Conservation (phyloP, 2,888 invertebrate species). For the Hirudinaria manillensis region DNA sequence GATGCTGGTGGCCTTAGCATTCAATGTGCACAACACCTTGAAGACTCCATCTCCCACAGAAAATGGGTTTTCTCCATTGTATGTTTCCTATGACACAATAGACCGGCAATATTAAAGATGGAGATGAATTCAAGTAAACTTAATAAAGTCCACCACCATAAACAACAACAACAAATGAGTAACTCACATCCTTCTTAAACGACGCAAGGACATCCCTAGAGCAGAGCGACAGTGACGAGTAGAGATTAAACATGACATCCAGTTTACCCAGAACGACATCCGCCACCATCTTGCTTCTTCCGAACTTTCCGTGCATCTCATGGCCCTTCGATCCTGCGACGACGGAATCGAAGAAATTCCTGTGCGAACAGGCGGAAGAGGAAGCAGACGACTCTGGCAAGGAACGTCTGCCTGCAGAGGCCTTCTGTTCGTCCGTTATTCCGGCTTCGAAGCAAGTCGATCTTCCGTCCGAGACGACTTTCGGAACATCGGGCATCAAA, state of each 20-base stretch:
- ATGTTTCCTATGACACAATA: slow-evolving; percentile 38
- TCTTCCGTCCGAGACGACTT: not conserved
- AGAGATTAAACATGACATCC: slow-evolving; percentile 74
- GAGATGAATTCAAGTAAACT: too few relatives aligned
- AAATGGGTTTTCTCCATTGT: slow-evolving; percentile 58
- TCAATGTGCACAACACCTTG: slow-evolving; percentile 71
- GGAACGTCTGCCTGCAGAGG: not conserved
- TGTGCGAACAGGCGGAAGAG: not conserved
- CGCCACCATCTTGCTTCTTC: slow-evolving; percentile 39
- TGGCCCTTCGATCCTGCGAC: not conserved
- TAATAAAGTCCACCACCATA: too few relatives aligned
- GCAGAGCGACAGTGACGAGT: slow-evolving; percentile 5
- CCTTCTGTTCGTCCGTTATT: slow-evolving; percentile 1
- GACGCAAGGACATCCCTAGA: not conserved
- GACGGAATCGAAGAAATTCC: slow-evolving; percentile 4
- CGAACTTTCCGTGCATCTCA: not conserved
- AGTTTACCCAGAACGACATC: slow-evolving; percentile 50
- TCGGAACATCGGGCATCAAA: not conserved
- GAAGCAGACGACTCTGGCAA: not conserved
- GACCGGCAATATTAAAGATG: too few relatives aligned
- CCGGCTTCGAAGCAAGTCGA: not conserved
- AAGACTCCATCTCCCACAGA: slow-evolving; percentile 82
- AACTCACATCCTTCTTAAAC: not conserved
- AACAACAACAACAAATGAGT: too few relatives aligned
- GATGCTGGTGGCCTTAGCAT: slow-evolving; percentile 70